Evolutionary conservation across 2,113 vertebrate genomes (phyloP).

Genomic region (Pipa parva): DNA sequence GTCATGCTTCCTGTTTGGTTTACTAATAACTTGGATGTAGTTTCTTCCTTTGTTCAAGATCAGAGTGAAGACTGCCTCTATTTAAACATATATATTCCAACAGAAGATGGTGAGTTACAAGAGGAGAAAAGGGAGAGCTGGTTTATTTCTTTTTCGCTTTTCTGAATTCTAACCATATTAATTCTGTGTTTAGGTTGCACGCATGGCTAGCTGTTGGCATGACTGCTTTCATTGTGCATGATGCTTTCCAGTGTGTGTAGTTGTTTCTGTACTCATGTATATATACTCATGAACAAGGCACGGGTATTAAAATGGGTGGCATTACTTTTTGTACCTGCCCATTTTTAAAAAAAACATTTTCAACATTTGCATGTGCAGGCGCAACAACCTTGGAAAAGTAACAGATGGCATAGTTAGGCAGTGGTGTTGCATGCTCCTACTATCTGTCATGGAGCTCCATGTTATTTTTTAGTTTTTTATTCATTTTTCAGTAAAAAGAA

Average conservation of each 20-base stretch:
- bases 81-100: conserved; percentile 97
- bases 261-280: conserved; percentile 52
- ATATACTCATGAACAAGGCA: conserved; percentile 65
- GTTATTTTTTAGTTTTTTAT: conserved; percentile 99
- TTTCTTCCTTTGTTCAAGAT: conserved; percentile 93
- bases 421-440: conserved; percentile 89
- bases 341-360: conserved; percentile 80
- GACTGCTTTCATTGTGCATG: conserved; percentile 78
- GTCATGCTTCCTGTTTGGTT: conserved; percentile 99
- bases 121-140: conserved; percentile 61
- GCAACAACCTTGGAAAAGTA: conserved; percentile 67
- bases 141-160: conserved; percentile 61
- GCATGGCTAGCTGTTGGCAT: conserved; percentile 86
- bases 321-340: conserved; percentile 68
- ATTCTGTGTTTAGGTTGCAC: conserved; percentile 61
- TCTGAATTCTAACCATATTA: conserved; percentile 65
- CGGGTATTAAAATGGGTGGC: conserved; percentile 74
- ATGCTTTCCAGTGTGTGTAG: conserved; percentile 59
- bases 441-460: conserved; percentile 91
- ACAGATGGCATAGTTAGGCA: conserved; percentile 61
- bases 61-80: conserved; percentile 98
- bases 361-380: conserved; percentile 84
- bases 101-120: conserved; percentile 97
- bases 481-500: conserved; percentile 99
- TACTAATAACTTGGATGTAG: conserved; percentile 94